These are phyloP conservation scores for Orchesella flavescens DNA, from an alignment of 2,888 invertebrate species.

Conservation along the genomic window DNA sequence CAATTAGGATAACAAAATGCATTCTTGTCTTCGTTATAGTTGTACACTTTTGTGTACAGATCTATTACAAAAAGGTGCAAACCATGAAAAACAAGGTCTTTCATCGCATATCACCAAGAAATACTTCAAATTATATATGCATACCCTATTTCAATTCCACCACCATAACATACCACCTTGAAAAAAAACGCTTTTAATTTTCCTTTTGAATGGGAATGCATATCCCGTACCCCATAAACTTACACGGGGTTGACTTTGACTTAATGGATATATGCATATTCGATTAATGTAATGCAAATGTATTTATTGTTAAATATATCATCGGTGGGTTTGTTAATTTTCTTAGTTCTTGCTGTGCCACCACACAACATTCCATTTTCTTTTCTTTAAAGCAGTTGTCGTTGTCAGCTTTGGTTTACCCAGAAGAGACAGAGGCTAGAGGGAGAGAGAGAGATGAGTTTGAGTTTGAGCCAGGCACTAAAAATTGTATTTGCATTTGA, in stretches of 20 bases:
- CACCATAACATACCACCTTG: constrained; percentile 22
- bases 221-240: background rate
- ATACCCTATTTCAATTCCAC: constrained; percentile 6
- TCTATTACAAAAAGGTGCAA: constrained; percentile 20
- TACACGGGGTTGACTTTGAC: too few species aligned
- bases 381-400: too few species aligned
- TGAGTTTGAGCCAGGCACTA: too few species aligned
- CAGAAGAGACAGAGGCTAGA: too few species aligned
- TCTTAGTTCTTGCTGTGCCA: too few species aligned
- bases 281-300: too few species aligned
- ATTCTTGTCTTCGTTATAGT: background rate
- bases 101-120: background rate
- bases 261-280: too few species aligned
- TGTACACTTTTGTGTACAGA: constrained; percentile 1
- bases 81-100: constrained; percentile 44
- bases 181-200: background rate
- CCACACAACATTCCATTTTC: too few species aligned
- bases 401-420: too few species aligned
- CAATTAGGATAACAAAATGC: constrained; percentile 39
- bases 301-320: too few species aligned
- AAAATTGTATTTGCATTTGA: background rate
- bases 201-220: constrained; percentile 13
- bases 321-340: too few species aligned
- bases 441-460: too few species aligned
- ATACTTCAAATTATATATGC: background rate